Evolutionary conservation across 2,113 vertebrate species (phyloP).

Genomic region (Percopsis transmontana): DNA sequence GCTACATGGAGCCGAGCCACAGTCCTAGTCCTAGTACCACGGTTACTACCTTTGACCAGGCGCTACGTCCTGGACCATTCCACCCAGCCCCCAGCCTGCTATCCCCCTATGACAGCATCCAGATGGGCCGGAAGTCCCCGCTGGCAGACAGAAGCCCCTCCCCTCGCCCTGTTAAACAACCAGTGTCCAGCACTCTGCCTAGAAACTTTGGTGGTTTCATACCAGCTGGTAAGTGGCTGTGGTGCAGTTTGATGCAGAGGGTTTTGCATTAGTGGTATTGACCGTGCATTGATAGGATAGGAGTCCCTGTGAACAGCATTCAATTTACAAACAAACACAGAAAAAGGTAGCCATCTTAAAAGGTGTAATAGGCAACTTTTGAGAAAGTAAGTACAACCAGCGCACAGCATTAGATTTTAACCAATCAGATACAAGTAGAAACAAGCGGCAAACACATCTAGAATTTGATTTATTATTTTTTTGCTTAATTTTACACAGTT

Average conservation of each 20-base stretch:
- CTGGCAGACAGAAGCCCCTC: conserved; percentile 63
- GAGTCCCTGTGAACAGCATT: no score
- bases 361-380: no score
- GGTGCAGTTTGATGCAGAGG: not conserved
- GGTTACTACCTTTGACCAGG: conserved; percentile 26
- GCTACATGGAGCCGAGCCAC: conserved; percentile 38
- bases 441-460: no score
- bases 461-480: no score
- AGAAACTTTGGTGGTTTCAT: conserved; percentile 51
- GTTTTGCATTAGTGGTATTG: no score
- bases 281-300: no score
- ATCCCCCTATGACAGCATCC: conserved; percentile 41
- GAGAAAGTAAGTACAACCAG: no score
- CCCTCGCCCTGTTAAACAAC: conserved; percentile 38
- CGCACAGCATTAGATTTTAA: no score
- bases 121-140: conserved; percentile 56
- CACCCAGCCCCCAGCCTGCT: conserved; percentile 25
- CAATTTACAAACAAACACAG: no score
- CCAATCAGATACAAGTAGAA: no score
- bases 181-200: conserved; percentile 61
- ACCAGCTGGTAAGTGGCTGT: conserved; percentile 56
- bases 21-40: conserved; percentile 1
- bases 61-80: not conserved
- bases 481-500: no score
- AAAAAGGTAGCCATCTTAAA: no score